Evolutionary conservation across 2,113 vertebrate species (phyloP).

Genomic region (Motacilla alba): DNA sequence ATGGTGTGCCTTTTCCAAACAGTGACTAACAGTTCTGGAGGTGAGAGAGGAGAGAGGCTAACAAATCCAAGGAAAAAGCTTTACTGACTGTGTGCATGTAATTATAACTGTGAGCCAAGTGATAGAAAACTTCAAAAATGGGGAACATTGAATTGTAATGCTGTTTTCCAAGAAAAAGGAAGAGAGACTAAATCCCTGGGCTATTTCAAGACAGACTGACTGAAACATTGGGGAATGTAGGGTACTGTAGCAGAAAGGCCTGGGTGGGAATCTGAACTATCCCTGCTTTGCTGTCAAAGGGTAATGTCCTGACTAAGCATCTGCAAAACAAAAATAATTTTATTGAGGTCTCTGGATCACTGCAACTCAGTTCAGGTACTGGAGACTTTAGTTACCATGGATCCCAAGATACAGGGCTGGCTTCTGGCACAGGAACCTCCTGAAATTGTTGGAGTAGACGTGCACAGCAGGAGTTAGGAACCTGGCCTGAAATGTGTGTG

Average conservation of each 20-base stretch:
- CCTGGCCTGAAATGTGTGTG: neutral
- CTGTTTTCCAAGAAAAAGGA: neutral
- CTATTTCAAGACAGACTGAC: neutral
- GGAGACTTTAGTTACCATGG: neutral
- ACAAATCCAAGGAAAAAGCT: neutral
- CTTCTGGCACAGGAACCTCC: neutral
- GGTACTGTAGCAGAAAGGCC: neutral
- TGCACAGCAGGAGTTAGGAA: rapidly evolving
- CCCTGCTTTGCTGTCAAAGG: neutral
- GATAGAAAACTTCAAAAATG: neutral
- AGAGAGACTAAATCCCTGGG: neutral
- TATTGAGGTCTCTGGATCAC: neutral
- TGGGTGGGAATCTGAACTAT: neutral
- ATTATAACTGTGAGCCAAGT: neutral
- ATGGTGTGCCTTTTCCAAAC: neutral
- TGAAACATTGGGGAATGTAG: neutral
- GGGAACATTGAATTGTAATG: neutral
- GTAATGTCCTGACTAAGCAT: neutral
- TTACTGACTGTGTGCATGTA: neutral
- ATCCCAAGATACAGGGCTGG: neutral
- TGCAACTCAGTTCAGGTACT: neutral
- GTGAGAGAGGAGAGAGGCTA: neutral
- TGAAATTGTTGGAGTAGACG: neutral
- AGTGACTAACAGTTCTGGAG: neutral
- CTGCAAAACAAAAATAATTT: neutral